Conservation (phyloP, 2,888 invertebrate species). For the Lampropteryx suffumata region DNA sequence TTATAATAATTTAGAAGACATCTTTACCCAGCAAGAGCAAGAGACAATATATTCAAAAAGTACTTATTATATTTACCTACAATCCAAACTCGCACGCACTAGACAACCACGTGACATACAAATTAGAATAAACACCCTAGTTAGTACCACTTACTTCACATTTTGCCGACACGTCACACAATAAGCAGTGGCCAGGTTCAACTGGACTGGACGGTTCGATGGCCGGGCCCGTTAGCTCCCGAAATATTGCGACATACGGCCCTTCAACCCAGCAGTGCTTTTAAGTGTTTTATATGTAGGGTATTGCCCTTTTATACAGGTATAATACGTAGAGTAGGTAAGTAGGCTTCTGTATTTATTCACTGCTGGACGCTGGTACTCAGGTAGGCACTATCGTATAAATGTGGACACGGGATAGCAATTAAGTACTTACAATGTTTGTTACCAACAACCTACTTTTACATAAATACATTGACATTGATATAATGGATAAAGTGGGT, state of each 20-base stretch:
- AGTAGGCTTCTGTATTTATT: constrained; percentile 7
- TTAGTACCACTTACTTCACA: constrained; percentile 42
- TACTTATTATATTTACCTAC: too few relatives aligned
- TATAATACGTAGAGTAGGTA: constrained; percentile 12
- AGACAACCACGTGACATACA: constrained; percentile 4
- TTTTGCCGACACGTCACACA: constrained; percentile 58
- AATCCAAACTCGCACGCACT: neutral
- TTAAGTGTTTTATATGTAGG: constrained; percentile 45
- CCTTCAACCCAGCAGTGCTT: constrained; percentile 38
- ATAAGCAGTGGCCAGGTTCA: constrained; percentile 49
- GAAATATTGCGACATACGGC: constrained; percentile 73
- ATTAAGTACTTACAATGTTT: too few relatives aligned
- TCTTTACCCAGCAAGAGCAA: too few relatives aligned
- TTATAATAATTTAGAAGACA: too few relatives aligned
- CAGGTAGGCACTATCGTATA: too few relatives aligned
- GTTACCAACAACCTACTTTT: too few relatives aligned
- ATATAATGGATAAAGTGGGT: too few relatives aligned
- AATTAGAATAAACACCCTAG: constrained; percentile 36
- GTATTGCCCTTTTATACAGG: constrained; percentile 45
- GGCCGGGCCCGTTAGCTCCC: constrained; percentile 74
- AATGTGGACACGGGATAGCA: too few relatives aligned
- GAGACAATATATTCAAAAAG: too few relatives aligned
- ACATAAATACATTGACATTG: too few relatives aligned
- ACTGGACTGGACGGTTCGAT: constrained; percentile 61
- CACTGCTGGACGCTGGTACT: too few relatives aligned